phyloP scores from a whole-genome alignment of 2,888 invertebrate genomes.

The Romanomermis culicivorax region DNA sequence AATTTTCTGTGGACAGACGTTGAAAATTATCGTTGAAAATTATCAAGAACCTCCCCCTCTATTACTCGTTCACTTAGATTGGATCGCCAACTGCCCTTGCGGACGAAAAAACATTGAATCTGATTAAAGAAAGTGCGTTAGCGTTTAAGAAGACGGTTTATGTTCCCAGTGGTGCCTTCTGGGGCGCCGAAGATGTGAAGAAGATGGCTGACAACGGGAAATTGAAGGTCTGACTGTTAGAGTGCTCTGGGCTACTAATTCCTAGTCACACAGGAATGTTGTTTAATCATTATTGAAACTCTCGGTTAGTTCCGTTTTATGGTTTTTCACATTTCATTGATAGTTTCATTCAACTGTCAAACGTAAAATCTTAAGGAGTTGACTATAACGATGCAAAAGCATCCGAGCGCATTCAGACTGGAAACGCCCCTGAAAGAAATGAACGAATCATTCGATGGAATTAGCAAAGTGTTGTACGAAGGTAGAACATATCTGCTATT shows the following conservation, averaged over 20 bases:
- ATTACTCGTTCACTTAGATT: conserved; percentile 30
- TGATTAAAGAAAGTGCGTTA: conserved; percentile 26
- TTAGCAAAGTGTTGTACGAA: conserved; percentile 33
- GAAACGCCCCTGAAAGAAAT: conserved; percentile 31
- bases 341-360: too few relatives aligned
- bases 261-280: background rate
- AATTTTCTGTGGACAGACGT: too few relatives aligned
- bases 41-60: too few relatives aligned
- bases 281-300: too few relatives aligned
- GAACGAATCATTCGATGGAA: conserved; percentile 26
- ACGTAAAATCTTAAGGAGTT: conserved; percentile 27
- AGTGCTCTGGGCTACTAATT: too few relatives aligned
- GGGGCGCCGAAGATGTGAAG: conserved; percentile 38
- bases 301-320: too few relatives aligned
- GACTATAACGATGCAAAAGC: conserved; percentile 37
- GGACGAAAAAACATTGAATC: conserved; percentile 27
- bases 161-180: conserved; percentile 37
- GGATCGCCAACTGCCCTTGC: conserved; percentile 39
- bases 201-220: conserved; percentile 37
- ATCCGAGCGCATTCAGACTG: conserved; percentile 35
- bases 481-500: too few relatives aligned
- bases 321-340: too few relatives aligned
- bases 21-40: too few relatives aligned
- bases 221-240: conserved; percentile 32
- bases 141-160: conserved; percentile 30